Conservation (phyloP, 2,113 vertebrate species). For the Tichodroma muraria region DNA sequence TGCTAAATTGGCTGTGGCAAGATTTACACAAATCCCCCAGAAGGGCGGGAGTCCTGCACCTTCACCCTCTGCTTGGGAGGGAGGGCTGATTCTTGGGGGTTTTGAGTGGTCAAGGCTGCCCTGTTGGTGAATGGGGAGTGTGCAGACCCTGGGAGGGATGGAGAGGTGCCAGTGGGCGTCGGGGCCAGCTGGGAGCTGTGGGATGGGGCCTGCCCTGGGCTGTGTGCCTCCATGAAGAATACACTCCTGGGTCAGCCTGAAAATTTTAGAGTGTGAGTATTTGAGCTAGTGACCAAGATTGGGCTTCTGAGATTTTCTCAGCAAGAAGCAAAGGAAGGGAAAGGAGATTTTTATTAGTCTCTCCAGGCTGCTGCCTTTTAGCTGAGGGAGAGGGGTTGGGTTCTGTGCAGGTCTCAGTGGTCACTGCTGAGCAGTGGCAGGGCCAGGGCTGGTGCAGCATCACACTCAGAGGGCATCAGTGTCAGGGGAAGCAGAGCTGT, state of each 20-base stretch:
- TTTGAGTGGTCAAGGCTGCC: background rate
- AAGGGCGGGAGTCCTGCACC: background rate
- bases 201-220: background rate
- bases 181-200: background rate
- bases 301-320: background rate
- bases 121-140: background rate
- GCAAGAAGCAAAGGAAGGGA: background rate
- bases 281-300: background rate
- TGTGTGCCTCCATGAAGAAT: background rate
- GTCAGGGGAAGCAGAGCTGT: background rate
- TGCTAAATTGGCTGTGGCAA: background rate
- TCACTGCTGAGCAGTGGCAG: background rate
- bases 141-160: background rate
- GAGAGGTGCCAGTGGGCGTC: background rate
- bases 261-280: background rate
- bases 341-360: background rate
- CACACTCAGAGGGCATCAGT: background rate
- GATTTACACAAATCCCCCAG: background rate
- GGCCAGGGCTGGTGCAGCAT: background rate
- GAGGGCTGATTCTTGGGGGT: background rate
- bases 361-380: background rate
- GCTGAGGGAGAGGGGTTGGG: accelerated
- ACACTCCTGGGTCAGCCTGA: background rate
- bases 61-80: background rate
- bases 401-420: background rate